These are phyloP conservation scores for Lasioglossum malachurum DNA, from an alignment of 2,888 invertebrate species.

Conservation along the genomic window DNA sequence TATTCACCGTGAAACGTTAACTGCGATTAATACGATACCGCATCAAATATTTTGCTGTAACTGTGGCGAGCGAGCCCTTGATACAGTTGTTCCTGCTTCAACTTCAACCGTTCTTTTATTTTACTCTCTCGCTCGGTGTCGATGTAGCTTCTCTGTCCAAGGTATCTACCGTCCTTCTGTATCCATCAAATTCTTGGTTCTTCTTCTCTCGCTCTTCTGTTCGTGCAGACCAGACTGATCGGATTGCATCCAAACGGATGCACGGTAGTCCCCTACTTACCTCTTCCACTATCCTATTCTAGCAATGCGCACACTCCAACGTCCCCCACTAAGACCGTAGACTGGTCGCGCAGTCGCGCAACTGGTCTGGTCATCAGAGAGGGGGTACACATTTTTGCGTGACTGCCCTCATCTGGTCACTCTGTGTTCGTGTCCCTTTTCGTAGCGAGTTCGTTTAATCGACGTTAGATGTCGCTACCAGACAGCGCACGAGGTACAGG, in stretches of 20 bases:
- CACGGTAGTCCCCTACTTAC: no score
- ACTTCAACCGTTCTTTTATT: constrained; percentile 21
- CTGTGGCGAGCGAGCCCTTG: constrained; percentile 49
- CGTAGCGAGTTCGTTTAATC: background rate
- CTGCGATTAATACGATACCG: constrained; percentile 19
- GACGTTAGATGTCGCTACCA: constrained; percentile 9
- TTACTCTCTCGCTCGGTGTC: constrained; percentile 11
- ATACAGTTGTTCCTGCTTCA: constrained; percentile 15
- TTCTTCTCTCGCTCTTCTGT: constrained; percentile 33
- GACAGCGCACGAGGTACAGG: background rate
- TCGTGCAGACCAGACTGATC: no score
- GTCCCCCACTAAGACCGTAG: no score
- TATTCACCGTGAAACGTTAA: constrained; percentile 54
- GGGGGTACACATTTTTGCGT: no score
- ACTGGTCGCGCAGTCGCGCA: no score
- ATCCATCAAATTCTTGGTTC: background rate
- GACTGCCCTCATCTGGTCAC: no score
- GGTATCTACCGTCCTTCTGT: constrained; percentile 16
- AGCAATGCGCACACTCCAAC: no score
- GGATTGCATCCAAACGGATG: no score
- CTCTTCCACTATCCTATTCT: no score
- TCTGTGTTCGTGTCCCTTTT: constrained; percentile 26
- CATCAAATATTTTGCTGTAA: constrained; percentile 50
- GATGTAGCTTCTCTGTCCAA: background rate
- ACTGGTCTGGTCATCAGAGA: no score